Evolutionary conservation across 2,888 invertebrate species (phyloP).

Genomic region (Macaria notata): DNA sequence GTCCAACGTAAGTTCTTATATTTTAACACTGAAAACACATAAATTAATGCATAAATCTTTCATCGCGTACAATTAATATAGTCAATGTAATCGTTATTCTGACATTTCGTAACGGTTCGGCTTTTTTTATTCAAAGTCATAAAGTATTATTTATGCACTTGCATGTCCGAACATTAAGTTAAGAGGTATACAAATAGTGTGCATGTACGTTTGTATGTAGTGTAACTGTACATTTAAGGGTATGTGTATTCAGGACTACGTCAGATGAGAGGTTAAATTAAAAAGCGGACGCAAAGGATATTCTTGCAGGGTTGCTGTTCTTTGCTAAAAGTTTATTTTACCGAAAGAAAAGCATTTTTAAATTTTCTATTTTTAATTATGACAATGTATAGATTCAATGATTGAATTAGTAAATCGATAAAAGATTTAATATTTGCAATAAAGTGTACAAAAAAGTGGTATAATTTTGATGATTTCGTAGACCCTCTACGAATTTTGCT

Average conservation of each 20-base stretch:
- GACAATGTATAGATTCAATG: too few species aligned
- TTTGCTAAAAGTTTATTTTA: neutral
- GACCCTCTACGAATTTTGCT: conserved; percentile 28
- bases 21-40: neutral
- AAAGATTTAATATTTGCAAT: too few species aligned
- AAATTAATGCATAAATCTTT: conserved; percentile 2
- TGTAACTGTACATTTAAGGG: conserved; percentile 47
- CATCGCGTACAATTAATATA: neutral
- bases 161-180: conserved; percentile 8
- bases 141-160: conserved; percentile 17
- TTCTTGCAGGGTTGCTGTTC: conserved; percentile 49
- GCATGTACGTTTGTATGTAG: conserved; percentile 20
- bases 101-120: conserved; percentile 6
- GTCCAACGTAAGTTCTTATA: neutral
- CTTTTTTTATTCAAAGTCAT: conserved; percentile 10
- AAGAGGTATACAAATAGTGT: neutral
- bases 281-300: conserved; percentile 58
- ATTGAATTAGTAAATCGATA: too few species aligned
- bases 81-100: conserved; percentile 4
- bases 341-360: too few species aligned
- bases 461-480: conserved; percentile 12
- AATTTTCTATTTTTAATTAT: too few species aligned
- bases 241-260: conserved; percentile 69
- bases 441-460: too few species aligned
- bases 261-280: conserved; percentile 75